Percentiles rank a stretch among this genome's conserved stretches.
Evolutionary conservation across 37 sponge, comb jelly and placozoan genomes (phyloP).

Genomic region (Dysidea cf. avara): DNA sequence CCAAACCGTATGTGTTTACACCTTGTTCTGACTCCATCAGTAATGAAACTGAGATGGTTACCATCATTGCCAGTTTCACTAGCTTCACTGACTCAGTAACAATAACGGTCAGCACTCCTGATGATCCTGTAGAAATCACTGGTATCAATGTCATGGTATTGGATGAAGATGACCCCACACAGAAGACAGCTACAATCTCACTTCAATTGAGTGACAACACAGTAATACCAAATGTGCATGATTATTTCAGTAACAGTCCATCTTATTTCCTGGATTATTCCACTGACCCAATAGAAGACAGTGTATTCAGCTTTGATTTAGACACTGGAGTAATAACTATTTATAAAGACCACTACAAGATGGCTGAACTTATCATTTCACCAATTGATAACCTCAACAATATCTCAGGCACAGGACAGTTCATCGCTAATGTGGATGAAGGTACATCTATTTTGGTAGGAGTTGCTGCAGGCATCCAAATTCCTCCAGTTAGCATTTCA

Average conservation of each 20-base stretch:
- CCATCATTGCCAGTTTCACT: not conserved
- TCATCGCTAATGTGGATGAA: constrained; percentile 37
- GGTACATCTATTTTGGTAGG: constrained; percentile 46
- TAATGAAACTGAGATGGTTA: not conserved
- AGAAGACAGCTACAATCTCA: too few species aligned
- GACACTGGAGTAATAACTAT: constrained; percentile 16
- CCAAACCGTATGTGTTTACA: too few species aligned
- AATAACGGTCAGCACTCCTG: not conserved
- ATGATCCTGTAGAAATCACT: not conserved
- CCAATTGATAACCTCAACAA: not conserved
- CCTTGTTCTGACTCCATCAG: too few species aligned
- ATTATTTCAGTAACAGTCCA: not conserved
- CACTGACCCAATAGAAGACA: constrained; percentile 29
- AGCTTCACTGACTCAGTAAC: not conserved
- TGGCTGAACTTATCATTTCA: constrained; percentile 14
- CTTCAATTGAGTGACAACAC: constrained; percentile 41
- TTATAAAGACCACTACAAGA: constrained; percentile 11
- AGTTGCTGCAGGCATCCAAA: constrained; percentile 24
- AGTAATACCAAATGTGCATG: constrained; percentile 15
- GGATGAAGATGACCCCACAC: too few species aligned
- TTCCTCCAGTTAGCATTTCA: constrained; percentile 32
- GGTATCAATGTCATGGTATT: not conserved
- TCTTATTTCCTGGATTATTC: constrained; percentile 14
- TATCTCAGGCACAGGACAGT: not conserved
- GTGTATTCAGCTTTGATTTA: constrained; percentile 18